Percentiles rank a stretch among this genome's conserved stretches.
phyloP scores from a whole-genome alignment of 92 coral and sea anemone species.

The Epizoanthus scotinus region DNA sequence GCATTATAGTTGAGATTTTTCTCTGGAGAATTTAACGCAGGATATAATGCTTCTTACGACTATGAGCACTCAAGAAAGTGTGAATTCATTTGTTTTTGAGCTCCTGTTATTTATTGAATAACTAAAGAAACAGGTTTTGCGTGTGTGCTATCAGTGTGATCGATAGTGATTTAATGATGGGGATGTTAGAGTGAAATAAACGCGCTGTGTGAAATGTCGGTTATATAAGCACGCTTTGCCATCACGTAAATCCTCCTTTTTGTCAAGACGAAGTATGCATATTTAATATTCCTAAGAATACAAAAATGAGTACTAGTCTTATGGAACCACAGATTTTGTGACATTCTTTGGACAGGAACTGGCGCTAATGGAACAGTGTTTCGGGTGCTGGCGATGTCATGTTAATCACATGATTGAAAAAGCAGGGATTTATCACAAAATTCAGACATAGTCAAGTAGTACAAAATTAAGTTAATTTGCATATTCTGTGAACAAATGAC shows the following conservation, averaged over 20 bases:
- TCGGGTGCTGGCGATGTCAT: constrained; percentile 3
- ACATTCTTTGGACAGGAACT: neutral
- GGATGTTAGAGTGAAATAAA: neutral
- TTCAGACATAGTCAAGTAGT: neutral
- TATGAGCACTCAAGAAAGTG: constrained; percentile 15
- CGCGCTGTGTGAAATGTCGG: neutral
- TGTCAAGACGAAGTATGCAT: constrained; percentile 31
- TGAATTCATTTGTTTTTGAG: neutral
- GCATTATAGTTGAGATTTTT: constrained; percentile 11
- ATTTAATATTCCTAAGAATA: constrained; percentile 9
- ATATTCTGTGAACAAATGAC: constrained; percentile 13
- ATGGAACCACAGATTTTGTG: neutral
- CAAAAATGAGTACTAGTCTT: neutral
- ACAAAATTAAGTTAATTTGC: constrained; percentile 22
- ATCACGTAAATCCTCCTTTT: neutral
- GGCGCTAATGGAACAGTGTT: neutral
- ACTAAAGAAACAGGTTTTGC: neutral
- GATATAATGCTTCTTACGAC: neutral
- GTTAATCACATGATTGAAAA: constrained; percentile 24
- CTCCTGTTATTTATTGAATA: constrained; percentile 6
- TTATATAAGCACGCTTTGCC: neutral
- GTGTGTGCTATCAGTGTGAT: neutral
- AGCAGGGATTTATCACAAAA: neutral
- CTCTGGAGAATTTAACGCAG: constrained; percentile 12
- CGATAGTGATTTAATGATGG: constrained; percentile 2